Percentiles rank a stretch among this genome's conserved stretches.
These are phyloP conservation scores for Morinoia aosen DNA, from an alignment of 2,888 invertebrate species.

Conservation along the genomic window DNA sequence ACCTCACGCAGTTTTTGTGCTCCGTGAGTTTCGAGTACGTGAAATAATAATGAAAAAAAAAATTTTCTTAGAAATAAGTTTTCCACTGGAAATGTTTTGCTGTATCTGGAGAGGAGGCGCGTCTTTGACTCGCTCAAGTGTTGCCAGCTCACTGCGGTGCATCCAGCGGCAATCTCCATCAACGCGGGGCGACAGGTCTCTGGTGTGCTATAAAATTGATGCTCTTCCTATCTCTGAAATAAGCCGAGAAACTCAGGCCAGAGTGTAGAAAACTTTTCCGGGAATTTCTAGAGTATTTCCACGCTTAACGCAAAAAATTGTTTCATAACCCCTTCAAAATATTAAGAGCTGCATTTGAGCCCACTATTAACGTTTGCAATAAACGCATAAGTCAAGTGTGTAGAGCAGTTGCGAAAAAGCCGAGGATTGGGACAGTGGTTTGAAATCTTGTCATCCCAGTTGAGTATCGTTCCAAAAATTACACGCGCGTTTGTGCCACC, in stretches of 20 bases:
- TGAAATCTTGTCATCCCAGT: no score
- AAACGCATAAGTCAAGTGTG: background rate
- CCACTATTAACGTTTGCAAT: background rate
- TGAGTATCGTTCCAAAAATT: no score
- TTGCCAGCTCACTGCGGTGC: background rate
- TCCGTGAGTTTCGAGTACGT: no score
- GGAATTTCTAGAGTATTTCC: background rate
- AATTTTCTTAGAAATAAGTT: background rate
- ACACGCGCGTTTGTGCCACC: no score
- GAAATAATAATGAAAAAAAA: no score
- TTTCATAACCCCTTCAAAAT: background rate
- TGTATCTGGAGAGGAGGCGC: background rate
- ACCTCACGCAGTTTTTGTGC: no score
- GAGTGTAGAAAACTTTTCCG: background rate
- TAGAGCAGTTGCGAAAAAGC: background rate
- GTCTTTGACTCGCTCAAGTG: background rate
- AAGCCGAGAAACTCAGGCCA: background rate
- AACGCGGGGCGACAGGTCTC: background rate
- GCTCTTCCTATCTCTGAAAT: background rate
- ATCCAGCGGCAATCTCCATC: conserved; percentile 12
- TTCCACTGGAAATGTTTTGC: background rate
- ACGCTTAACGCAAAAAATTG: background rate
- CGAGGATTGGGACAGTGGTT: no score
- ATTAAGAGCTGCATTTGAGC: background rate
- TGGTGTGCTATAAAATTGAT: background rate